A percentile compares a stretch with the other conserved stretches of the same genome.
Evolutionary conservation across 2,113 vertebrate species (phyloP).

Genomic region (Atherinomorus stipes): DNA sequence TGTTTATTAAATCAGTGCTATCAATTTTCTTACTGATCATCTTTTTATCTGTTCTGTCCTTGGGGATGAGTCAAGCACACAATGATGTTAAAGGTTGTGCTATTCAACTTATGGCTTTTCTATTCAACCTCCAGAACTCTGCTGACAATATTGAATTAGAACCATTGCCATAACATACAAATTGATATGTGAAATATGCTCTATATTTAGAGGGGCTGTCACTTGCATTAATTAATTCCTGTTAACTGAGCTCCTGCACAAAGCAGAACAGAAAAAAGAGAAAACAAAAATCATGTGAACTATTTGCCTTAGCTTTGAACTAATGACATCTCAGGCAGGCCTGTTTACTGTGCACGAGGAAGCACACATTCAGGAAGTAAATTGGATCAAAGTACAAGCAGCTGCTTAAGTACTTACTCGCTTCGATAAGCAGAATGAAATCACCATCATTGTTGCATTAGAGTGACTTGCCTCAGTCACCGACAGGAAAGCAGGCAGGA

Average conservation of each 20-base stretch:
- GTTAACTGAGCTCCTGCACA: slow-evolving; percentile 57
- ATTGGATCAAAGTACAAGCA: slow-evolving; percentile 86
- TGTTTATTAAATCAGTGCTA: slow-evolving; percentile 87
- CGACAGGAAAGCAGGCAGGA: slow-evolving; percentile 84
- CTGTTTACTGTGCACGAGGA: slow-evolving; percentile 83
- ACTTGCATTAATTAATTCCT: slow-evolving; percentile 44
- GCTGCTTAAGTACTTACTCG: slow-evolving; percentile 85
- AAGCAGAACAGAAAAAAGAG: slow-evolving; percentile 41
- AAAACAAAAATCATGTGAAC: slow-evolving; percentile 77
- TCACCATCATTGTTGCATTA: slow-evolving; percentile 86
- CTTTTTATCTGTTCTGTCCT: slow-evolving; percentile 84
- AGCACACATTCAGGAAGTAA: slow-evolving; percentile 83
- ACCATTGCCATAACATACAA: slow-evolving; percentile 56
- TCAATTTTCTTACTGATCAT: slow-evolving; percentile 86
- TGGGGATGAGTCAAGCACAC: slow-evolving; percentile 80
- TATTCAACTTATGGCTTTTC: slow-evolving; percentile 75
- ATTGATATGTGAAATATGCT: slow-evolving; percentile 67
- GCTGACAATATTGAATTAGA: slow-evolving; percentile 73
- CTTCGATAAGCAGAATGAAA: slow-evolving; percentile 85
- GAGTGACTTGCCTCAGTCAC: slow-evolving; percentile 84
- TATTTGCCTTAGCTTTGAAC: slow-evolving; percentile 76
- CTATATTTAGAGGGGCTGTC: slow-evolving; percentile 50
- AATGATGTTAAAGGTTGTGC: slow-evolving; percentile 82
- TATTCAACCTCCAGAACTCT: slow-evolving; percentile 66
- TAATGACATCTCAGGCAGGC: slow-evolving; percentile 75